A percentile compares a stretch with the other conserved stretches of the same genome.
Conservation (phyloP, 2,888 invertebrate genomes). For the Agrochola lota region DNA sequence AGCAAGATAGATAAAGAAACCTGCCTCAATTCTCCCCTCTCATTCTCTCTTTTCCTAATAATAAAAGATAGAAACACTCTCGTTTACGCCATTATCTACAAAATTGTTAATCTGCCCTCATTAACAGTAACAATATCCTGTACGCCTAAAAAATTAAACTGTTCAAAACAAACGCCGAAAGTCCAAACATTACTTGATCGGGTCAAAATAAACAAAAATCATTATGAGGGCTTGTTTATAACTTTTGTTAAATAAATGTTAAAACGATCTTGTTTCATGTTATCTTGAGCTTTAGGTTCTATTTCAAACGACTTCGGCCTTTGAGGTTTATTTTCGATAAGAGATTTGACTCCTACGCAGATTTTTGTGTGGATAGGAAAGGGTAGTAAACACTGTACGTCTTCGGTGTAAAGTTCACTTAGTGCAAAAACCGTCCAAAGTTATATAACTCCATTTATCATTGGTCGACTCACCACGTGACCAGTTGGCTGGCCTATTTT, state of each 20-base stretch:
- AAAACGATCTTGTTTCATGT: conserved; percentile 18
- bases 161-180: conserved; percentile 36
- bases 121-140: conserved; percentile 30
- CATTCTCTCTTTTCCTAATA: background rate
- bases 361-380: background rate
- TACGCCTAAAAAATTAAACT: conserved; percentile 34
- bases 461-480: too few species aligned
- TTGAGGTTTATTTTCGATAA: conserved; percentile 2
- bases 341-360: conserved; percentile 1
- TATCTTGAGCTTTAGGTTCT: conserved; percentile 31
- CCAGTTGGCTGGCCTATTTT: too few species aligned
- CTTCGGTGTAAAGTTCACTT: background rate
- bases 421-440: too few species aligned
- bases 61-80: conserved; percentile 8
- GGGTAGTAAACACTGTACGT: background rate
- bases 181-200: conserved; percentile 31
- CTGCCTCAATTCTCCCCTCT: background rate
- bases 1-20: background rate
- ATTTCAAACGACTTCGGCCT: conserved; percentile 19
- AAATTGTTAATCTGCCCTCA: conserved; percentile 15
- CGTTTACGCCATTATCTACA: background rate
- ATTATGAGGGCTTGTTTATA: conserved; percentile 12
- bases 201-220: conserved; percentile 37
- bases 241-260: conserved; percentile 35
- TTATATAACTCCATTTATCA: background rate